Evolutionary conservation across 1,140 invertebrate species (phyloP), one percentile per base, ranked within the genome.

Genomic region (Philopotamus ludificatus): DNA sequence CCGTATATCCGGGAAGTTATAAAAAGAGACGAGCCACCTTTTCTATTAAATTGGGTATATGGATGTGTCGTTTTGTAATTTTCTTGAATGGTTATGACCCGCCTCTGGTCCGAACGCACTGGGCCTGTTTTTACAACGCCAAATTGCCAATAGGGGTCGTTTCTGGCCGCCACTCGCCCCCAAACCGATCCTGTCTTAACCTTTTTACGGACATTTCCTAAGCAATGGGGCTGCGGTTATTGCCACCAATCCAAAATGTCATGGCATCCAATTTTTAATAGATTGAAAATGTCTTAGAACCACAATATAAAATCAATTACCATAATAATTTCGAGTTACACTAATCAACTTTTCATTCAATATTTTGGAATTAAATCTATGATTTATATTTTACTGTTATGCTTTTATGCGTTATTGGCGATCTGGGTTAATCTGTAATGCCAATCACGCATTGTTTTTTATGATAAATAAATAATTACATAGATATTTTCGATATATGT

Each of bases 41-140:
- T 69, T 69, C 67, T 69, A 69, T 69, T 69, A 69, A 69, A 69
- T 69, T 69, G 67, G n/a, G 58, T 69, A 69, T 69, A 65, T 65
- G 67, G 67, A 69, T 69, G 63, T 69, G 68, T 70, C 63, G 68
- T 70, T 70, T 70, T 70, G 68, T 66, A 70, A 70, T 70, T 70
- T 70, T 63, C 68, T 63, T 63, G 64, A 70, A 70, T 64, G 68
- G 68, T 70, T 70, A 70, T 70, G 68, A 70, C 60, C 63, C 47
- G 62, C 50, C 63, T 58, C 42, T 57, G 60, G 60, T 54, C 53
- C 57, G 55, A 66, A 55, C 44, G 55, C 53, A 55, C 47, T 58
- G 49, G 53, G 2, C 58, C 66, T 64, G 60, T 64, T 64, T 67
- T 64, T 63, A 63, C 61, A 59, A 53, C 47, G 47, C 45, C 45